Conservation (phyloP, 1,140 invertebrate species). For the Maniola jurtina region DNA sequence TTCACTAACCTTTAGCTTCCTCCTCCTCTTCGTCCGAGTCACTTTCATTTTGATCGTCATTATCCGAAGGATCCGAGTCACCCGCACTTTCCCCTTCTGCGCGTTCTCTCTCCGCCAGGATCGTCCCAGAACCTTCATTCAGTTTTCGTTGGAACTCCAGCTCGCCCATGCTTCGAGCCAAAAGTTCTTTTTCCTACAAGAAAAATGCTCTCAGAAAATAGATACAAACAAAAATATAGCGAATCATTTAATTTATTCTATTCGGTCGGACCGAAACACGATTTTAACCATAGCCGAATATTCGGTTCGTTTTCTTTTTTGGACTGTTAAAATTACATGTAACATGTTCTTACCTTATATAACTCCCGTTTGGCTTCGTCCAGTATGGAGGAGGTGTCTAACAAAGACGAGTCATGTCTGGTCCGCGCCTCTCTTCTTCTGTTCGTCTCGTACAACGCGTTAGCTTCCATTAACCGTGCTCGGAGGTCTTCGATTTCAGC, state of each 20-base stretch:
- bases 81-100: constrained; percentile 81
- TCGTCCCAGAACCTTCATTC: constrained; percentile 40
- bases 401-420: constrained; percentile 57
- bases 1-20: constrained; percentile 66
- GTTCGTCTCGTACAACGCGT: constrained; percentile 86
- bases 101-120: constrained; percentile 77
- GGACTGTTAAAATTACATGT: no score
- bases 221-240: neutral
- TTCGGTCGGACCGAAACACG: no score
- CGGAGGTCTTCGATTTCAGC: constrained; percentile 95
- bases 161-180: constrained; percentile 74
- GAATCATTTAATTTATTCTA: neutral
- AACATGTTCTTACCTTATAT: constrained; percentile 61
- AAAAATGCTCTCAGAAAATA: no score
- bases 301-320: no score
- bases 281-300: no score
- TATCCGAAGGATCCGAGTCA: constrained; percentile 80
- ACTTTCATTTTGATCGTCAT: constrained; percentile 63
- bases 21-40: constrained; percentile 75
- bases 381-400: constrained; percentile 68
- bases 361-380: constrained; percentile 79
- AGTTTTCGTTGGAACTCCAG: constrained; percentile 71
- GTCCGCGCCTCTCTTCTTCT: constrained; percentile 57
- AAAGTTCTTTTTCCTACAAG: constrained; percentile 67
- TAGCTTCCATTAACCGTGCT: constrained; percentile 92